Evolutionary conservation across 2,797 vertebrate genomes (phyloP).

Genomic region (Xenentodon cancila): DNA sequence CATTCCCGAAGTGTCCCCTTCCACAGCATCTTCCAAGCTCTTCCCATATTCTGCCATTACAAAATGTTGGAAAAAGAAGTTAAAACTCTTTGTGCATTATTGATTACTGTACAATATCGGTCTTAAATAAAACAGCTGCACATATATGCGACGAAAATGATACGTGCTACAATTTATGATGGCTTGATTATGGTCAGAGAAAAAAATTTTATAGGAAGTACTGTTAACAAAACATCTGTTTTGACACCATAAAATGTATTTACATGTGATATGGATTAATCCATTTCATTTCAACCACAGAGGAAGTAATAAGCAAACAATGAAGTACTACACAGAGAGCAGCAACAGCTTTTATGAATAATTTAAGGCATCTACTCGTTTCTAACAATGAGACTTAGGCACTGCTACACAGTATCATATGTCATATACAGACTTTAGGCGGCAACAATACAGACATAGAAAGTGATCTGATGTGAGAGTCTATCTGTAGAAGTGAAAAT

Average conservation of each 20-base stretch:
- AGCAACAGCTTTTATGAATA: slow-evolving; percentile 54
- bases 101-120: too few species aligned
- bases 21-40: slow-evolving; percentile 88
- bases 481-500: not conserved
- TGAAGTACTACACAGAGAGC: slow-evolving; percentile 10
- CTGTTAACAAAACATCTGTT: too few species aligned
- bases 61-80: not conserved
- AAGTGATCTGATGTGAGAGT: not conserved
- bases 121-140: too few species aligned
- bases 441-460: not conserved
- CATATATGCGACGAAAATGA: too few species aligned
- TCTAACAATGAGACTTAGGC: slow-evolving; percentile 40
- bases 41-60: slow-evolving; percentile 81
- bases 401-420: slow-evolving; percentile 45
- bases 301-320: slow-evolving; percentile 24
- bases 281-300: slow-evolving; percentile 4
- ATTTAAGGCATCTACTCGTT: slow-evolving; percentile 52
- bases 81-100: too few species aligned
- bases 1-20: slow-evolving; percentile 93
- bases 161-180: too few species aligned
- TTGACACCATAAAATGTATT: not conserved
- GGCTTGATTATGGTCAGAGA: too few species aligned
- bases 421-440: slow-evolving; percentile 29
- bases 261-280: not conserved
- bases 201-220: too few species aligned